Base-by-base conservation (phyloP, 1,140 invertebrate genomes). In the Parasteatoda tepidariorum region DNA sequence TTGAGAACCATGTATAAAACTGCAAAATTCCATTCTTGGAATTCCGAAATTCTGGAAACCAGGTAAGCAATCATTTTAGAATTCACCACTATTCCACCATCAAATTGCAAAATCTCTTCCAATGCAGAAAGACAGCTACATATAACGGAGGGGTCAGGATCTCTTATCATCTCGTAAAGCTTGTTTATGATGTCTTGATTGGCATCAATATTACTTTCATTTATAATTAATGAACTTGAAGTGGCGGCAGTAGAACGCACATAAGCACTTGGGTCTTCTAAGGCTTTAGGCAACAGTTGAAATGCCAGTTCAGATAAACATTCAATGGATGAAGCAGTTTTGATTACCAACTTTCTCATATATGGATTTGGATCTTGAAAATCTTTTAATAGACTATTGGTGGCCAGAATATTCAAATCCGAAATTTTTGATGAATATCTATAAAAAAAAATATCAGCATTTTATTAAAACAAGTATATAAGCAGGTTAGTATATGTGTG, bases 311-410 rank as follows among this genome's bases (percentile, higher is more conserved):
- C 81, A n/a, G 22, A 41, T 22, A 83, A 62, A 38, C 71, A 74
- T 6, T 59, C 70, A 57, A 83, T 67, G n/a, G 22, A 30, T 31
- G 33, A 67, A 11, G 48, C 24, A 13, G 81, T 83, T 38, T 74
- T 74, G 15, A 83, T 67, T 7, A 74, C 81, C 15, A 83, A 28
- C 41, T 31, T 74, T 74, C 81, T 54, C 2, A 83, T 28, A 28
- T 64, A 83, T 34, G 81, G 81, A 38, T 83, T 83, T n/a, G 81
- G 70, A 38, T 83, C 81, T 67, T 75, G 24, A 66, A 83, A 83
- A 67, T 83, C 81, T 57, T 83, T 83, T 2, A 74, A 3, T 22
- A 83, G 38, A 28, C 59, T 73, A 30, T 83, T 83, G 13, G 70
- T 74, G n/a, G 71, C 70, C 22, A 83, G 54, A 28, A 83, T 67